phyloP scores from a whole-genome alignment of 2,888 invertebrate genomes.

The Augiades crinisus region DNA sequence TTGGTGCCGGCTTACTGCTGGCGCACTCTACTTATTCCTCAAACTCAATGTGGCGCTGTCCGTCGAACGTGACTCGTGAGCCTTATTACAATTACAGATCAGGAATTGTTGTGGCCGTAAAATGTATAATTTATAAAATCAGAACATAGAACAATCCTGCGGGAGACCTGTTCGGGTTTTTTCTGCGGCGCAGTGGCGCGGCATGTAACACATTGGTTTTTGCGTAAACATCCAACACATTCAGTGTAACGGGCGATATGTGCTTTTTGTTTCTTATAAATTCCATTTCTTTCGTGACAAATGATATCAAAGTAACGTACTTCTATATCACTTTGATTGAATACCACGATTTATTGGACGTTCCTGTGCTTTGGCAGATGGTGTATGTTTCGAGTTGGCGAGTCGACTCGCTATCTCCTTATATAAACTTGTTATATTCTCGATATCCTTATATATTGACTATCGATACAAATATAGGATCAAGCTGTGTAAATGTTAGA shows the following conservation, averaged over 20 bases:
- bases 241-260: conserved; percentile 46
- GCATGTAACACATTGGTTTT: conserved; percentile 61
- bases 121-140: conserved; percentile 76
- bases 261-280: conserved; percentile 46
- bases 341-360: neutral
- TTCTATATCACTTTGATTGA: conserved; percentile 36
- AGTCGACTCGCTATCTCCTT: neutral
- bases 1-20: conserved; percentile 4
- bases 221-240: conserved; percentile 47
- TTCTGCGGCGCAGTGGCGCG: conserved; percentile 45
- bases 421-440: neutral
- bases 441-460: neutral
- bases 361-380: neutral
- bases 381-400: neutral
- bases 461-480: neutral
- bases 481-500: neutral
- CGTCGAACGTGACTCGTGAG: conserved; percentile 62
- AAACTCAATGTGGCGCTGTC: conserved; percentile 43
- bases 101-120: conserved; percentile 74
- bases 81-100: conserved; percentile 79
- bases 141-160: conserved; percentile 53
- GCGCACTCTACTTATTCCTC: conserved; percentile 37
- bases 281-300: conserved; percentile 45
- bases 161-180: conserved; percentile 54
- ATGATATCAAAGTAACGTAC: conserved; percentile 33